Evolutionary conservation across 2,888 invertebrate species (phyloP).

Genomic region (Cyclophora punctaria): DNA sequence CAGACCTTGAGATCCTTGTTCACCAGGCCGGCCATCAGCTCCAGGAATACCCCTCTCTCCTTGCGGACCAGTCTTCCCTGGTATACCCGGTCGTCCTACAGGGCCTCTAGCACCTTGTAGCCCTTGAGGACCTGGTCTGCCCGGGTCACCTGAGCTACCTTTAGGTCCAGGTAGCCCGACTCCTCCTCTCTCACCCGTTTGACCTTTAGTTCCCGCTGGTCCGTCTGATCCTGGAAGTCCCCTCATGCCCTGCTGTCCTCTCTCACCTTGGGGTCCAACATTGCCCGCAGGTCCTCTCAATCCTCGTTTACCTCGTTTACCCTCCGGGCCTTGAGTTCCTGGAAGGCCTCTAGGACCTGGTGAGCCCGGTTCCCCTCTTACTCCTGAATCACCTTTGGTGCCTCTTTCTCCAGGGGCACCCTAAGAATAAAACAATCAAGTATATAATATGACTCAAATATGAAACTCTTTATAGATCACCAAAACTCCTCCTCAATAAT

Average conservation of each 20-base stretch:
- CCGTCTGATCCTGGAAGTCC: conserved; percentile 87
- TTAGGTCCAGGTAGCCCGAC: conserved; percentile 68
- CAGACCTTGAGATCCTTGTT: conserved; percentile 85
- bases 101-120: conserved; percentile 77
- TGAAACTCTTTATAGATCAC: too few species aligned
- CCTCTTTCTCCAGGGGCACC: conserved; percentile 87
- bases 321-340: conserved; percentile 83
- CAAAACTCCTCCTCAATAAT: too few species aligned
- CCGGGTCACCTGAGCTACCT: conserved; percentile 78
- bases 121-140: conserved; percentile 81
- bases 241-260: conserved; percentile 78
- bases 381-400: conserved; percentile 84
- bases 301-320: conserved; percentile 87
- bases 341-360: conserved; percentile 85
- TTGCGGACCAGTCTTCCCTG: conserved; percentile 80
- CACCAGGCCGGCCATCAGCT: conserved; percentile 90
- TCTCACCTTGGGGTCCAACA: conserved; percentile 82
- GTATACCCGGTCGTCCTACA: conserved; percentile 80
- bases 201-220: conserved; percentile 83
- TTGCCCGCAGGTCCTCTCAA: conserved; percentile 84
- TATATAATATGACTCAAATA: too few species aligned
- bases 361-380: conserved; percentile 83
- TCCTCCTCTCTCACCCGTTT: conserved; percentile 81
- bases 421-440: conserved; percentile 41
- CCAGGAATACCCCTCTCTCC: conserved; percentile 86